Evolutionary conservation across 2,888 invertebrate species (phyloP), one percentile per base, ranked within the genome.

Genomic region (Synanthedon andrenaeformis): DNA sequence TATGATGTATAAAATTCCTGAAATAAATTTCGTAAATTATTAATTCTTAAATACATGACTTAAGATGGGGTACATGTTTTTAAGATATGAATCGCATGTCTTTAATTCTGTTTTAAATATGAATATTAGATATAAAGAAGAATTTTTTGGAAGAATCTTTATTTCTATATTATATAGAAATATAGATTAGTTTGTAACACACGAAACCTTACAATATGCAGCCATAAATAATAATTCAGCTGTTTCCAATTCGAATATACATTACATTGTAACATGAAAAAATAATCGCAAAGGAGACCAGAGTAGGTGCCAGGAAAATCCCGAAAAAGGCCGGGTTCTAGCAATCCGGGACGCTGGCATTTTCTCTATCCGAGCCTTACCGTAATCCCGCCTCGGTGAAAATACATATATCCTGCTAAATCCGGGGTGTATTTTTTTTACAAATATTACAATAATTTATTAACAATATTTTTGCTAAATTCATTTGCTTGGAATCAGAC

Each of bases 341-440:
- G 66, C 67, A 72, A 77, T 78, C 72, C 72, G 62, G 72, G 71
- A 74, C 72, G 67, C 69, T 58, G 64, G 76, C 74, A 73, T 78
- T 76, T 65, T 60, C 67, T 63, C 67, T 66, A 79, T 76, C 75
- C 75, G 66, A 49, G 66, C 67, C 69, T 78, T 76, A 76, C 66
- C 68, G 62, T 77, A 74, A 79, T 79, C 79, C 74, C 63, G 60
- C 51, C 61, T 59, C 64, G 63, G 64, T 66, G 68, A 67, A 72
- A 58, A 61, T 58, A 60, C 56, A 58, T 55, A 58, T 55, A 58
- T 57, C 57, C 57, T 53, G 49, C 50, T 57, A 56, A 55, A 59
- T 57, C 58, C 57, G 51, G 52, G 12, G 17, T 53, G 54, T 52
- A 10, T 45, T 2, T 10, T 35, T 45, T 45, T 4, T 45, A 45